A percentile compares a stretch with the other conserved stretches of the same genome.
Evolutionary conservation across 2,888 invertebrate genomes (phyloP).

Genomic region (Galerucella pusilla): DNA sequence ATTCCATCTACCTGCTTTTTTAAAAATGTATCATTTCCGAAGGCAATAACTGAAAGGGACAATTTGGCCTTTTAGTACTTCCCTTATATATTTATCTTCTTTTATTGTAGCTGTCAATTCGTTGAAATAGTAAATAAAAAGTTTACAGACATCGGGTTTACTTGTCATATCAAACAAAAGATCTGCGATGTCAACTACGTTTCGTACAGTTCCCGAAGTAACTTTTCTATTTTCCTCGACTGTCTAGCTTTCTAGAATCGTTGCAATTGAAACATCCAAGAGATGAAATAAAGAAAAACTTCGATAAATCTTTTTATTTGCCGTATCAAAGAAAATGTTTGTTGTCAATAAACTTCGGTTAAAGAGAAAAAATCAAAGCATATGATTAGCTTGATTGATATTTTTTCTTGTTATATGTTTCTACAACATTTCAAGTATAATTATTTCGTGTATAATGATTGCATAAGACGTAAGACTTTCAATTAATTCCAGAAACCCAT

Average conservation of each 20-base stretch:
- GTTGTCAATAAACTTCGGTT: neutral
- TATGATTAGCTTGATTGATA: neutral
- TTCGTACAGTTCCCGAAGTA: slow-evolving; percentile 2
- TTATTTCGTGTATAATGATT: neutral
- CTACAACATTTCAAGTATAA: neutral
- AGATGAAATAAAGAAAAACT: slow-evolving; percentile 7
- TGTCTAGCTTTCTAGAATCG: slow-evolving; percentile 5
- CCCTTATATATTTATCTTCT: neutral
- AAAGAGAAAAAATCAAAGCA: neutral
- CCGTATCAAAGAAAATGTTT: neutral
- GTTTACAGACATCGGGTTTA: neutral
- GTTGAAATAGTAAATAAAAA: slow-evolving; percentile 1
- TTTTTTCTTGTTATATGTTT: neutral
- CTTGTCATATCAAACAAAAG: slow-evolving; percentile 9
- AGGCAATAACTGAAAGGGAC: neutral
- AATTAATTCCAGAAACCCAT: slow-evolving; percentile 17
- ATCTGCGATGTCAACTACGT: slow-evolving; percentile 8
- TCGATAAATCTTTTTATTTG: neutral
- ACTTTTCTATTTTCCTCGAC: slow-evolving; percentile 1
- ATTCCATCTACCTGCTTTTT: neutral
- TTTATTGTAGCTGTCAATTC: neutral
- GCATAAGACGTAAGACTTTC: neutral
- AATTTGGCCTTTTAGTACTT: neutral
- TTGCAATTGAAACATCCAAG: slow-evolving; percentile 9
- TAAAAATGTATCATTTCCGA: neutral